Conservation (phyloP, 2,888 invertebrate species). For the Drosophila picticornis region DNA sequence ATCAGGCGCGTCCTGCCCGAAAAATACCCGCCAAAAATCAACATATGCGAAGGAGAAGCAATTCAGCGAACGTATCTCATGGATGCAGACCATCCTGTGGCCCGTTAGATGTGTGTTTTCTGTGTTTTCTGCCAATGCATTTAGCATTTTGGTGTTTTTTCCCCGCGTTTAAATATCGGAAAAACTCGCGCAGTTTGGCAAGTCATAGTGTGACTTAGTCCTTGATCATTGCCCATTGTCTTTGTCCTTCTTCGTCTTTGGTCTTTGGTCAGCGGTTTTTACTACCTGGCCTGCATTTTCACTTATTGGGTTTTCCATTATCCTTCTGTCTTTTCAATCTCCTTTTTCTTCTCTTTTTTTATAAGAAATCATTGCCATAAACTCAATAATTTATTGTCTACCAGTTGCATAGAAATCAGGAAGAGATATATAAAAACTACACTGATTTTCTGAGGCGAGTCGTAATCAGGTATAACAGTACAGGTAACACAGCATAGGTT, state of each 20-base stretch:
- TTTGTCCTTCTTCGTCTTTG: constrained; percentile 19
- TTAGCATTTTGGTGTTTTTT: constrained; percentile 50
- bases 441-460: constrained; percentile 35
- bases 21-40: constrained; percentile 74
- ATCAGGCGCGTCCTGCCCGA: constrained; percentile 49
- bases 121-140: constrained; percentile 25
- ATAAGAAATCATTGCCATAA: constrained; percentile 64
- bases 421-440: constrained; percentile 9
- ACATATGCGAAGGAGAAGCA: constrained; percentile 59
- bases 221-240: constrained; percentile 30
- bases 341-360: constrained; percentile 19
- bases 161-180: constrained; percentile 49
- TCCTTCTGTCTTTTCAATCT: constrained; percentile 46
- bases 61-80: constrained; percentile 35
- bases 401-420: constrained; percentile 65
- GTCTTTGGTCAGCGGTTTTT: constrained; percentile 54
- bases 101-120: constrained; percentile 48
- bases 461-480: constrained; percentile 30
- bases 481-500: constrained; percentile 35
- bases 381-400: constrained; percentile 72
- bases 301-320: constrained; percentile 69
- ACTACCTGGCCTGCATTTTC: constrained; percentile 40
- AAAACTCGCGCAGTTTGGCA: constrained; percentile 54
- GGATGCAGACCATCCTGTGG: constrained; percentile 18
- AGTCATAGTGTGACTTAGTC: constrained; percentile 50